A percentile compares a stretch with the other conserved stretches of the same genome.
These are phyloP conservation scores for Rhagonycha fulva DNA, from an alignment of 2,888 invertebrate genomes.

Conservation along the genomic window DNA sequence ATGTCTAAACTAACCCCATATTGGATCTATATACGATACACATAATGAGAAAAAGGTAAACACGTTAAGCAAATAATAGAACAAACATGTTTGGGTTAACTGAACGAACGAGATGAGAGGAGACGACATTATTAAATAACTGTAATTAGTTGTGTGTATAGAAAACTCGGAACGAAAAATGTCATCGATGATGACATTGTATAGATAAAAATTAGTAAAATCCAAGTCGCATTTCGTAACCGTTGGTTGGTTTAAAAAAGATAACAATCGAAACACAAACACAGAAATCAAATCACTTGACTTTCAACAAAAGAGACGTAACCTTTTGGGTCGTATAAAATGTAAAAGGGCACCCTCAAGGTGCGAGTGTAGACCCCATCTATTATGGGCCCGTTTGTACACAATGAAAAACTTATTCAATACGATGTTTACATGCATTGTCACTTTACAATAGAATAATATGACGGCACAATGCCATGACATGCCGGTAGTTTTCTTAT, in stretches of 20 bases:
- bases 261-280: constrained; percentile 20
- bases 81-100: not conserved
- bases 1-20: constrained; percentile 5
- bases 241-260: constrained; percentile 2
- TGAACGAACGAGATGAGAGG: not conserved
- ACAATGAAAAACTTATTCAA: constrained; percentile 42
- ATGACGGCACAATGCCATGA: constrained; percentile 46
- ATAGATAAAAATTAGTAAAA: constrained; percentile 20
- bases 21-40: constrained; percentile 3
- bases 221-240: constrained; percentile 9
- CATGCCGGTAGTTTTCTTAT: constrained; percentile 46
- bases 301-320: constrained; percentile 42
- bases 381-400: constrained; percentile 30
- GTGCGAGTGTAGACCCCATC: constrained; percentile 33
- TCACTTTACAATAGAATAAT: constrained; percentile 48
- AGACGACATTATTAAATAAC: not conserved
- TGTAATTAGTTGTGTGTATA: too few relatives aligned
- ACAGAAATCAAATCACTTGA: constrained; percentile 47
- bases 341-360: constrained; percentile 29
- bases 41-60: not conserved
- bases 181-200: constrained; percentile 19
- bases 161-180: constrained; percentile 11
- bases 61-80: not conserved
- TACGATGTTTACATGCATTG: constrained; percentile 51
- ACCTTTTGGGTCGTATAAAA: constrained; percentile 23